phyloP scores from a whole-genome alignment of 2,113 vertebrate genomes.

The Menura novaehollandiae region DNA sequence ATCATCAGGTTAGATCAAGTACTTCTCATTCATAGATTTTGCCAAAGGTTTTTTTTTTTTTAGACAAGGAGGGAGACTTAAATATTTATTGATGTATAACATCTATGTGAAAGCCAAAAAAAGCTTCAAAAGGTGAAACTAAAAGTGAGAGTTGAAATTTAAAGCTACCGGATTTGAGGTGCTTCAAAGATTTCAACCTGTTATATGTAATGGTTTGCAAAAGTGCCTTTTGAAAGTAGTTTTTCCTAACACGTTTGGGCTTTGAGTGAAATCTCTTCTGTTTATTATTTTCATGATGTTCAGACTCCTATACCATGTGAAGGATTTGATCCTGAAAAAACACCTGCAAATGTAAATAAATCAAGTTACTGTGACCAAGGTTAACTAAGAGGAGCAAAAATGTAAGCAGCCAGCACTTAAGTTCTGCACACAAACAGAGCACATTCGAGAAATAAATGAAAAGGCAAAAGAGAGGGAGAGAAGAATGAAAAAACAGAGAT shows the following conservation, averaged over 20 bases:
- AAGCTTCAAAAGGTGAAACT: not conserved
- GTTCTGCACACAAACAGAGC: not conserved
- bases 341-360: not conserved
- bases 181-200: not conserved
- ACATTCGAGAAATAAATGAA: not conserved
- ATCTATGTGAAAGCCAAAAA: not conserved
- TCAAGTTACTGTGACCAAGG: not conserved
- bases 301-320: not conserved
- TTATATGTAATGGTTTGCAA: not conserved
- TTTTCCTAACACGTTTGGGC: not conserved
- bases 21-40: not conserved
- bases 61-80: not conserved
- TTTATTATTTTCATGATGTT: slow-evolving; percentile 4
- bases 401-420: not conserved
- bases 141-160: not conserved
- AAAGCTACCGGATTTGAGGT: not conserved
- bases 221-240: not conserved
- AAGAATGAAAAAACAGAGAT: not conserved
- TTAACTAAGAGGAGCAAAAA: not conserved
- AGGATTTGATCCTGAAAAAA: not conserved
- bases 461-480: not conserved
- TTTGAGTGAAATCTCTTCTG: not conserved
- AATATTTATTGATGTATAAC: not conserved
- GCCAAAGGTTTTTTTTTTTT: not conserved
- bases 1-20: not conserved